phyloP scores from a whole-genome alignment of 2,888 invertebrate genomes.

The Lumbricus terrestris region DNA sequence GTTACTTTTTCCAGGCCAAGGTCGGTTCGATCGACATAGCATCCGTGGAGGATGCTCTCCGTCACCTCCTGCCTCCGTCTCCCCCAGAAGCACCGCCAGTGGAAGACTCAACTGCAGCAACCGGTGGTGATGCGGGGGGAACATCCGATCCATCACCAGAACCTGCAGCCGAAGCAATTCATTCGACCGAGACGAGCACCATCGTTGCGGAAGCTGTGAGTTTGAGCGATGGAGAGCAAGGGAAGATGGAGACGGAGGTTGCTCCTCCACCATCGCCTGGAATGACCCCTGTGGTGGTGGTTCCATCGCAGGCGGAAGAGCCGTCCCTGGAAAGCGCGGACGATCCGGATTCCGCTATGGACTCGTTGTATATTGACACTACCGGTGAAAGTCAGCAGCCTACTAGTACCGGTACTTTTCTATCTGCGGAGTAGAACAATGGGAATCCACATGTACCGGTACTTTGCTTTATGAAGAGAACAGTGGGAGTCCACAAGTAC shows the following conservation, averaged over 20 bases:
- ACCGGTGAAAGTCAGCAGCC: background rate
- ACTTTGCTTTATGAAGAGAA: too few relatives aligned
- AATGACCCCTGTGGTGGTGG: background rate
- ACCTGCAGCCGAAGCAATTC: background rate
- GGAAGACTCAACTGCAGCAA: background rate
- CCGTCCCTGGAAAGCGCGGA: background rate
- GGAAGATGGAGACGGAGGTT: background rate
- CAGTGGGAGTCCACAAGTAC: too few relatives aligned
- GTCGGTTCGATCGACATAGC: conserved; percentile 11
- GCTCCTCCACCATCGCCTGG: too few relatives aligned
- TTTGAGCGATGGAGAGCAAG: background rate
- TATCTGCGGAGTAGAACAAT: background rate
- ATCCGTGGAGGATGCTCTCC: conserved; percentile 8
- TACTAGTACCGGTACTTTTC: background rate
- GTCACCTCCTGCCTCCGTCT: conserved; percentile 14
- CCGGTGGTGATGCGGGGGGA: background rate
- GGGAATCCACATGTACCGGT: too few relatives aligned
- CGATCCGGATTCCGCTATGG: background rate
- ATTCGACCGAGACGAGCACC: background rate
- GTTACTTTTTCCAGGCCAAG: background rate
- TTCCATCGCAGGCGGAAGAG: background rate
- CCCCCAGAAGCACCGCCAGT: background rate
- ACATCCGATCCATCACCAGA: background rate
- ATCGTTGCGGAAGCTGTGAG: background rate
- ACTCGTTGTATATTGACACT: background rate